These are phyloP conservation scores for Candidula unifasciata DNA, from an alignment of 2,888 invertebrate genomes.

Conservation along the genomic window DNA sequence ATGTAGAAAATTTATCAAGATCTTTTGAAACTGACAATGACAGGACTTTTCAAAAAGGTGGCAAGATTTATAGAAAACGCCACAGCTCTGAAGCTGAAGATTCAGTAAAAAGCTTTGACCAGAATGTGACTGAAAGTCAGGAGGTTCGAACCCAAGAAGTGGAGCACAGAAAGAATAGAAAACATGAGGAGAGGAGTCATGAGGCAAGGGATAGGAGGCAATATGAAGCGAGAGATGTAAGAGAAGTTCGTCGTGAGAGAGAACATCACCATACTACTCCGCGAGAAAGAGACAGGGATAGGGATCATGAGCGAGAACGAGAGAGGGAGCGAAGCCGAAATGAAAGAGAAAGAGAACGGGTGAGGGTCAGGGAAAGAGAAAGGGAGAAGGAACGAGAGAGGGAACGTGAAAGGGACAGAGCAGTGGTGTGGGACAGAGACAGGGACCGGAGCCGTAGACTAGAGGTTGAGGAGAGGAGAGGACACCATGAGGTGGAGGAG, in stretches of 20 bases:
- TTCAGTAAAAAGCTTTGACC: slow-evolving; percentile 33
- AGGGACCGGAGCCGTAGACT: slow-evolving; percentile 41
- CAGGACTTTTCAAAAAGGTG: slow-evolving; percentile 26
- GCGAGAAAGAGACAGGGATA: slow-evolving; percentile 66
- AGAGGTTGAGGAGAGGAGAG: slow-evolving; percentile 15
- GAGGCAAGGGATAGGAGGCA: slow-evolving; percentile 36
- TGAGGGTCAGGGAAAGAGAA: slow-evolving; percentile 40
- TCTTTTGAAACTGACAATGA: slow-evolving; percentile 28
- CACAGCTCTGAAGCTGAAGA: slow-evolving; percentile 40
- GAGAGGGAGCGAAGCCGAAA: slow-evolving; percentile 4
- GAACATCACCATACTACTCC: slow-evolving; percentile 58
- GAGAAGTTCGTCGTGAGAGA: slow-evolving; percentile 64
- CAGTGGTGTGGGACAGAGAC: too few relatives aligned
- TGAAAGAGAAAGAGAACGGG: slow-evolving; percentile 54
- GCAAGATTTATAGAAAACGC: slow-evolving; percentile 39
- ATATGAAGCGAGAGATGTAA: slow-evolving; percentile 57
- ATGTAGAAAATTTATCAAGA: not conserved
- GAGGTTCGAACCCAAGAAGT: slow-evolving; percentile 24
- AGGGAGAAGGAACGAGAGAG: too few relatives aligned
- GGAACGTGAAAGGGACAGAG: too few relatives aligned
- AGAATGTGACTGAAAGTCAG: slow-evolving; percentile 2
- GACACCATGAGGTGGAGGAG: too few relatives aligned
- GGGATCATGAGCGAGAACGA: slow-evolving; percentile 77
- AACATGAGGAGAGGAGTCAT: slow-evolving; percentile 47
- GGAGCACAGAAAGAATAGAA: slow-evolving; percentile 46